Percentiles rank a stretch among this genome's conserved stretches.
These are phyloP conservation scores for Habrosyne pyritoides DNA, from an alignment of 2,888 invertebrate genomes.

Conservation along the genomic window DNA sequence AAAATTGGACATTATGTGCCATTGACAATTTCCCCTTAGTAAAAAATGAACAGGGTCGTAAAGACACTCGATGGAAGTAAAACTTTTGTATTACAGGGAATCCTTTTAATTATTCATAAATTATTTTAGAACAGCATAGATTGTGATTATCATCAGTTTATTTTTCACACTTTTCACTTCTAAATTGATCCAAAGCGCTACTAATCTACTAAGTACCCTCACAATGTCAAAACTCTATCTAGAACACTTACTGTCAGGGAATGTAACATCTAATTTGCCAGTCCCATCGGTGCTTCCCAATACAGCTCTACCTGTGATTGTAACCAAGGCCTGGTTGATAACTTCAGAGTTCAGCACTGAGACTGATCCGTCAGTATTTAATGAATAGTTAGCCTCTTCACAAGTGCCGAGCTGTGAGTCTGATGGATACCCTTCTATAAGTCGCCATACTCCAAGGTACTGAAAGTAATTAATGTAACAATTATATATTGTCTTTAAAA, in stretches of 20 bases:
- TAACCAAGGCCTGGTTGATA: slow-evolving; percentile 39
- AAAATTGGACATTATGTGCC: background rate
- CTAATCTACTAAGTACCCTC: too few species aligned
- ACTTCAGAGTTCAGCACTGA: slow-evolving; percentile 58
- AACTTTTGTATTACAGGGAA: too few species aligned
- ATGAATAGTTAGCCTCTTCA: slow-evolving; percentile 50
- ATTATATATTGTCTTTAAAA: background rate
- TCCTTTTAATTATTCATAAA: too few species aligned
- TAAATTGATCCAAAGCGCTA: too few species aligned
- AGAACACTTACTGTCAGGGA: slow-evolving; percentile 65
- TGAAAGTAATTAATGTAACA: slow-evolving; percentile 19
- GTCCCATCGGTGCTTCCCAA: slow-evolving; percentile 80
- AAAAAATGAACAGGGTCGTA: too few species aligned
- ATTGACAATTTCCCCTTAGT: background rate
- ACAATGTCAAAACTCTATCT: too few species aligned
- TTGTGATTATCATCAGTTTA: too few species aligned
- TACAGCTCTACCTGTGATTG: slow-evolving; percentile 51
- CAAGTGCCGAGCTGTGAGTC: slow-evolving; percentile 57
- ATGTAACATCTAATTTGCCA: slow-evolving; percentile 84
- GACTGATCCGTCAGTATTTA: slow-evolving; percentile 33
- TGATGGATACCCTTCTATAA: slow-evolving; percentile 56
- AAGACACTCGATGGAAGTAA: too few species aligned
- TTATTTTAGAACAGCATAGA: too few species aligned
- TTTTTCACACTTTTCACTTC: too few species aligned
- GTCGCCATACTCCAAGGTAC: slow-evolving; percentile 55